phyloP scores from a whole-genome alignment of 2,797 vertebrate genomes.

The Malacoctenus gilli region DNA sequence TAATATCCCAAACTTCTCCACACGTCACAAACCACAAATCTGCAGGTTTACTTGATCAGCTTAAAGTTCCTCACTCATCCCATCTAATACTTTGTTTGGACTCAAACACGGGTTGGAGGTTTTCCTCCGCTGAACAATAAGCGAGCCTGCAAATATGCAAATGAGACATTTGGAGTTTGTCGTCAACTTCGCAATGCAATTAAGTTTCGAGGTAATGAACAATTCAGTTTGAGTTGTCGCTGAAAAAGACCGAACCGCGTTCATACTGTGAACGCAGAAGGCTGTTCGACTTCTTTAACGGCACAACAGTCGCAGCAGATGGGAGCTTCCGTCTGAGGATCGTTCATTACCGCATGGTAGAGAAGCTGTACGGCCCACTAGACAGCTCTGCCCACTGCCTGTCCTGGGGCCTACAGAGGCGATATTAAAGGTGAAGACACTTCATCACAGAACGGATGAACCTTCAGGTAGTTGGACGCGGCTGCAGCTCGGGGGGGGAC shows the following conservation, averaged over 20 bases:
- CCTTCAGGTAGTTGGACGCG: constrained; percentile 34
- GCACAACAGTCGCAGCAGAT: constrained; percentile 12
- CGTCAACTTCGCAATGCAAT: constrained; percentile 1
- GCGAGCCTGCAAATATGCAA: constrained; percentile 10
- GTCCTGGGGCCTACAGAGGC: constrained; percentile 37
- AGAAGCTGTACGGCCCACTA: constrained; percentile 14
- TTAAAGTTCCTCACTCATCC: constrained; percentile 8
- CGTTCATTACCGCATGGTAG: constrained; percentile 27
- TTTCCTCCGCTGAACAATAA: background rate
- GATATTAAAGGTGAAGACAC: constrained; percentile 50
- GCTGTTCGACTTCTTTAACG: constrained; percentile 6
- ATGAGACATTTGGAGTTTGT: constrained; percentile 6
- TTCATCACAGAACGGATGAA: constrained; percentile 55
- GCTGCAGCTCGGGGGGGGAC: constrained; percentile 15
- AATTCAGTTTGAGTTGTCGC: background rate
- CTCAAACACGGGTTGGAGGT: constrained; percentile 8
- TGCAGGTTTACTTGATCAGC: constrained; percentile 17
- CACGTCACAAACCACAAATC: constrained; percentile 9
- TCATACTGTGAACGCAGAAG: constrained; percentile 4
- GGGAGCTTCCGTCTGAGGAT: constrained; percentile 6
- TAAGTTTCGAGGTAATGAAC: no score
- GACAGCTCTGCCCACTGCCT: constrained; percentile 21
- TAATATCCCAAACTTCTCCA: constrained; percentile 17
- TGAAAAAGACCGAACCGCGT: constrained; percentile 6
- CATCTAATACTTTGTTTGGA: constrained; percentile 14